These are phyloP conservation scores for Geopemphigus sp. DNA, from an alignment of 1,140 invertebrate species.

Conservation along the genomic window DNA sequence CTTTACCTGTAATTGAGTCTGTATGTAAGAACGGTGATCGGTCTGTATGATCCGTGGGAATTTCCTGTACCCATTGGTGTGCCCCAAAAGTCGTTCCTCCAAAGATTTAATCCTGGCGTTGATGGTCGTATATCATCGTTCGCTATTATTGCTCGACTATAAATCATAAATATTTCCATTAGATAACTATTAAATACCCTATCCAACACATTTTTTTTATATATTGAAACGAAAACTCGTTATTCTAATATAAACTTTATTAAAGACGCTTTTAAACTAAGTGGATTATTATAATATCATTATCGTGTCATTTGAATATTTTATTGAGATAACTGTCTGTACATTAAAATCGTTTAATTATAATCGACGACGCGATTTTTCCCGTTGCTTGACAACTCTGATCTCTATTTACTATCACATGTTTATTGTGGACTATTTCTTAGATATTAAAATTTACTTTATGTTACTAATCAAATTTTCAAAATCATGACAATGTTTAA, in stretches of 20 bases:
- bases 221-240: background rate
- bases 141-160: slow-evolving; percentile 79
- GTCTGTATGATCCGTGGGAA: slow-evolving; percentile 93
- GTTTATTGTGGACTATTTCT: background rate
- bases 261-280: no score
- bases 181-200: background rate
- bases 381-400: background rate
- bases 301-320: background rate
- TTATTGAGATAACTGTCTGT: background rate
- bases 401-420: background rate
- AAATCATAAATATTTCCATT: slow-evolving; percentile 57
- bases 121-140: slow-evolving; percentile 78
- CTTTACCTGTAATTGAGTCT: slow-evolving; percentile 73
- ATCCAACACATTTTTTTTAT: background rate
- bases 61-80: slow-evolving; percentile 78
- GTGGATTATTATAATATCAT: background rate
- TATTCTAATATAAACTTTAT: no score
- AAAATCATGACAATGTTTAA: background rate
- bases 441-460: background rate
- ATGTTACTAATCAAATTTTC: no score
- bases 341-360: background rate
- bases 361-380: background rate
- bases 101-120: slow-evolving; percentile 60
- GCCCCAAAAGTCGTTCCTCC: slow-evolving; percentile 88
- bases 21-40: slow-evolving; percentile 88